Evolutionary conservation across 2,888 invertebrate genomes (phyloP).

Genomic region (Tetranychus piercei): DNA sequence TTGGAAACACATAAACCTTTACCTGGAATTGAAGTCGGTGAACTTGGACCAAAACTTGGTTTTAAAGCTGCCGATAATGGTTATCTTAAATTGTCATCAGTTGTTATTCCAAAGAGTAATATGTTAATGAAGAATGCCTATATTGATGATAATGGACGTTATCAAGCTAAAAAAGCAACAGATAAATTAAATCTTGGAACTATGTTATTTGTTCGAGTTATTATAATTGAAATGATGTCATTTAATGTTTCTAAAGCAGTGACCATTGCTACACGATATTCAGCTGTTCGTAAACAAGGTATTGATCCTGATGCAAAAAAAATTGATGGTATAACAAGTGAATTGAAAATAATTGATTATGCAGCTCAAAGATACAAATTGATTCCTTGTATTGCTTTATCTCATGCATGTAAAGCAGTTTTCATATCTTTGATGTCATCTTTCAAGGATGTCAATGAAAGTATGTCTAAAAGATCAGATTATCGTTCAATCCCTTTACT

Average conservation of each 20-base stretch:
- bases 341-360: slow-evolving; percentile 79
- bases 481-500: slow-evolving; percentile 40
- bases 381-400: slow-evolving; percentile 60
- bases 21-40: slow-evolving; percentile 76
- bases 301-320: neutral
- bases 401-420: slow-evolving; percentile 56
- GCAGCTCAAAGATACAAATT: slow-evolving; percentile 83
- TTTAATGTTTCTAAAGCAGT: slow-evolving; percentile 55
- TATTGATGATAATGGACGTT: slow-evolving; percentile 37
- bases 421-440: slow-evolving; percentile 63
- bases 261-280: slow-evolving; percentile 64
- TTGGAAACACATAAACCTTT: slow-evolving; percentile 67
- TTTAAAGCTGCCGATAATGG: slow-evolving; percentile 85
- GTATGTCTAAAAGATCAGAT: slow-evolving; percentile 54
- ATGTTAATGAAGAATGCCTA: slow-evolving; percentile 88
- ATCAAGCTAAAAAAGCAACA: slow-evolving; percentile 1
- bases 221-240: slow-evolving; percentile 58
- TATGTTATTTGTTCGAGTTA: slow-evolving; percentile 81
- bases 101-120: slow-evolving; percentile 66
- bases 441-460: slow-evolving; percentile 61
- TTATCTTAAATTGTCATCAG: slow-evolving; percentile 66
- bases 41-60: slow-evolving; percentile 83
- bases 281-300: slow-evolving; percentile 60
- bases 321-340: slow-evolving; percentile 41
- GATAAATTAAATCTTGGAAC: slow-evolving; percentile 72